Evolutionary conservation across 2,888 invertebrate species (phyloP).

Genomic region (Volucella inanis): DNA sequence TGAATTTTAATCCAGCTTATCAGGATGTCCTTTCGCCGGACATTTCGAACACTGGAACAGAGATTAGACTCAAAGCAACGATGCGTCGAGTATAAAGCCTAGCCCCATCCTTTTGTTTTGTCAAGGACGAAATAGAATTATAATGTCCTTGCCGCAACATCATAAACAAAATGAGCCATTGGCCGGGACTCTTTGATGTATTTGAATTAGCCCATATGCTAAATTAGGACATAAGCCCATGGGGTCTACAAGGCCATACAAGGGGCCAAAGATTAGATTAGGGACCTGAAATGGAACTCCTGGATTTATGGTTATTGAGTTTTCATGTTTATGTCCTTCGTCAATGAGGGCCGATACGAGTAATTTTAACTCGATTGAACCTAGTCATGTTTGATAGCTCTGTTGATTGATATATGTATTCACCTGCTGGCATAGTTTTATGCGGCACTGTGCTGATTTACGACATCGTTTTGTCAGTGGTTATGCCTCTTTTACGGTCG

Average conservation of each 20-base stretch:
- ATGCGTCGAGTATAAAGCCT: too few relatives aligned
- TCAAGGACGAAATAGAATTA: conserved; percentile 32
- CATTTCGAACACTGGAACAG: neutral
- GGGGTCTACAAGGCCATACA: neutral
- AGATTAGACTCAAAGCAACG: neutral
- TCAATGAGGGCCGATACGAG: neutral
- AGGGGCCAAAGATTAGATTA: conserved; percentile 51
- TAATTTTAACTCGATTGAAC: neutral
- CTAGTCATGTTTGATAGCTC: neutral
- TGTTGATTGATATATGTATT: conserved; percentile 51
- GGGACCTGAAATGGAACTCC: conserved; percentile 51
- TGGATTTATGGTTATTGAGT: conserved; percentile 64
- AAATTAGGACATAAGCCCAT: conserved; percentile 63
- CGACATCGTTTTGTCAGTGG: conserved; percentile 56
- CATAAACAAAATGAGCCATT: conserved; percentile 58
- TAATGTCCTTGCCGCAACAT: conserved; percentile 45
- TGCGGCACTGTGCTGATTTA: conserved; percentile 35
- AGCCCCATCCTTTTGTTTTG: neutral
- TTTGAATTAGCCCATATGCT: conserved; percentile 58
- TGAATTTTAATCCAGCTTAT: conserved; percentile 48
- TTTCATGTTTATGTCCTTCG: conserved; percentile 59
- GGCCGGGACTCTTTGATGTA: conserved; percentile 39
- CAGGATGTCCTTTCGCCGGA: conserved; percentile 9
- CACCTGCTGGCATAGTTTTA: conserved; percentile 54
- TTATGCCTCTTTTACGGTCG: conserved; percentile 57